A percentile compares a stretch with the other conserved stretches of the same genome.
phyloP scores from a whole-genome alignment of 2,888 invertebrate genomes.

The Adelphocoris suturalis region DNA sequence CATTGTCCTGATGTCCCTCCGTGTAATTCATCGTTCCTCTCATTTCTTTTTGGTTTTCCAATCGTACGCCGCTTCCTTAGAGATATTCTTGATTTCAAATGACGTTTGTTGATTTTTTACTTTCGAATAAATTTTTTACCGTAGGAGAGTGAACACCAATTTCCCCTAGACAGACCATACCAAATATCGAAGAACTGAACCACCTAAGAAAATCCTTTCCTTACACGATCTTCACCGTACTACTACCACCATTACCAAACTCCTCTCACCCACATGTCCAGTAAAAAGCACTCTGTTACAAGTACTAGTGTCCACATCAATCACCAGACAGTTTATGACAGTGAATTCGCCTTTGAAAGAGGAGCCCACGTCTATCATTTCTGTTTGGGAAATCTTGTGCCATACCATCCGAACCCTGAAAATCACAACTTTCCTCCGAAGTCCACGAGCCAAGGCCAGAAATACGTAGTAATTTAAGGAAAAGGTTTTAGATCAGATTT shows the following conservation, averaged over 20 bases:
- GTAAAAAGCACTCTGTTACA: background rate
- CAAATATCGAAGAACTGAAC: background rate
- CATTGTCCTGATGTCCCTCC: background rate
- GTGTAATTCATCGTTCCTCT: constrained; percentile 10
- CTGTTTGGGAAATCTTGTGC: background rate
- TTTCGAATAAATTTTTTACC: constrained; percentile 51
- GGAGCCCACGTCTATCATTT: constrained; percentile 9
- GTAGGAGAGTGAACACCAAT: constrained; percentile 74
- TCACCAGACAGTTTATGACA: background rate
- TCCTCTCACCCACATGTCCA: background rate
- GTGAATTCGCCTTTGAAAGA: background rate
- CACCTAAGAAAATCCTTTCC: background rate
- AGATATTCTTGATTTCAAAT: constrained; percentile 42
- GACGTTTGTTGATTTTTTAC: constrained; percentile 8
- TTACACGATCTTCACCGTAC: background rate
- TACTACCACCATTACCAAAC: background rate
- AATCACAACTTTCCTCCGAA: too few species aligned
- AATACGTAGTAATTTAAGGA: too few species aligned
- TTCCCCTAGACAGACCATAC: background rate
- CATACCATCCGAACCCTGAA: background rate
- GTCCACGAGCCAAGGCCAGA: too few species aligned
- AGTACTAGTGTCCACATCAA: background rate
- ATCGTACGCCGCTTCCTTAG: constrained; percentile 44
- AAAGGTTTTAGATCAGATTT: too few species aligned
- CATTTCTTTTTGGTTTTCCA: background rate